Evolutionary conservation across 2,113 vertebrate genomes (phyloP), one percentile per base, ranked within the genome.

Genomic region (Anser brachyrhynchus): DNA sequence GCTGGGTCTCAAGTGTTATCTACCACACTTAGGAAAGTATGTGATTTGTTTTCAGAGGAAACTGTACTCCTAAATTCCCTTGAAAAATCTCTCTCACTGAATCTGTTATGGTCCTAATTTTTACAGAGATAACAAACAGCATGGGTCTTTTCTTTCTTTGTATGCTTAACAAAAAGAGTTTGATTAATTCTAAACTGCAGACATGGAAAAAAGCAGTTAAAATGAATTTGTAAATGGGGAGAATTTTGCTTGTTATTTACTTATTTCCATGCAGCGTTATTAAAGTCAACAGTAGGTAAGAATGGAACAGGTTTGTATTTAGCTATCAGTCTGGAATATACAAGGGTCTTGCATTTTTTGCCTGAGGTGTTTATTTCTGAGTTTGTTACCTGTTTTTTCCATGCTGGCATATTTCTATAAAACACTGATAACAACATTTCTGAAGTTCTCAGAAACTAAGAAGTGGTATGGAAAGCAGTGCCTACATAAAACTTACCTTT

Each of bases 1-100:
- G 35, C 71, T 69, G 58, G 14, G 11, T 69, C 35, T 90, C 2
- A 3, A 58, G 52, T 1, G 0, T 93, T 81, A 72, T 33, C 58
- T 80, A 8, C 57, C 55, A 28, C 33, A 21, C 46, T 57, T 87
- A 39, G 41, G 54, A 54, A 84, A 58, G 70, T n/a, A 74, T 72
- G 33, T 41, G 70, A 95, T 82, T 87, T 90, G 84, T 75, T 97
- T 95, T 92, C 18, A 14, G 78, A 85, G 67, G 39, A 59, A 89
- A 69, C 41, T 13, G 11, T 89, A 64, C n/a, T 91, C 35, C 58
- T 82, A n/a, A 82, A 85, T 79, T 92, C 75, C 62, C 89, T 85
- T 87, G 74, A 89, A 94, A 93, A 92, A 89, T 39, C 14, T 81
- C 65, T 54, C 41, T 82, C 17, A 6, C 39, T 92, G 70, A 72